Percentiles rank a stretch among this genome's conserved stretches.
Evolutionary conservation across 1,140 invertebrate species (phyloP).

Genomic region (Neodiprion lecontei): DNA sequence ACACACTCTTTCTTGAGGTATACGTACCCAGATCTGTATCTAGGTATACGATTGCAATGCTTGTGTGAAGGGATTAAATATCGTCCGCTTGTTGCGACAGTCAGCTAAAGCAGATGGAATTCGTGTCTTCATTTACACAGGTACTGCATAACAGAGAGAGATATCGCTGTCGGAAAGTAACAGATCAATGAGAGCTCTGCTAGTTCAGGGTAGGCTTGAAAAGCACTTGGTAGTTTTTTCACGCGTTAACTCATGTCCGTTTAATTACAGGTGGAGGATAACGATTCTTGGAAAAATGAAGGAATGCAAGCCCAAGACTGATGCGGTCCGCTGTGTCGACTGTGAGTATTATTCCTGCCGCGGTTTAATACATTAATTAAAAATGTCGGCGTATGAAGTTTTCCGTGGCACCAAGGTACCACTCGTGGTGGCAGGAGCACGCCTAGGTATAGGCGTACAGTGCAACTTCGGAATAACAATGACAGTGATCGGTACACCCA

Average conservation of each 20-base stretch:
- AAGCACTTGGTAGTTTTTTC: neutral
- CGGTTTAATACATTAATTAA: slow-evolving; percentile 1
- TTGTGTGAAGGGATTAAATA: too few relatives aligned
- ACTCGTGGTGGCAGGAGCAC: neutral
- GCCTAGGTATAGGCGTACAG: neutral
- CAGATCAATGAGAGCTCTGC: neutral
- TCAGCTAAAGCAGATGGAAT: neutral
- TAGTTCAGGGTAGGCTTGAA: neutral
- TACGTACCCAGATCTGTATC: neutral
- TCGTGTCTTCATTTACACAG: neutral
- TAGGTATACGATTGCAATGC: neutral
- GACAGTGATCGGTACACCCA: neutral
- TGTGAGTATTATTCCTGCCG: neutral
- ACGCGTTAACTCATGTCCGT: neutral
- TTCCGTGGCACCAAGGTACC: neutral
- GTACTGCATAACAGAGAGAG: neutral
- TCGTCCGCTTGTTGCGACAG: neutral
- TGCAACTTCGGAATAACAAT: neutral
- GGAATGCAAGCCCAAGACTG: neutral
- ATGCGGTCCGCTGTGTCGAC: neutral
- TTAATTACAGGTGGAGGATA: slow-evolving; percentile 1
- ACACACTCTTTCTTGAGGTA: neutral
- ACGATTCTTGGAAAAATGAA: slow-evolving; percentile 1
- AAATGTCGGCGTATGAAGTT: neutral
- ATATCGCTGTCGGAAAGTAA: neutral